Conservation (phyloP, 2,888 invertebrate species). For the Anarsia innoxiella region DNA sequence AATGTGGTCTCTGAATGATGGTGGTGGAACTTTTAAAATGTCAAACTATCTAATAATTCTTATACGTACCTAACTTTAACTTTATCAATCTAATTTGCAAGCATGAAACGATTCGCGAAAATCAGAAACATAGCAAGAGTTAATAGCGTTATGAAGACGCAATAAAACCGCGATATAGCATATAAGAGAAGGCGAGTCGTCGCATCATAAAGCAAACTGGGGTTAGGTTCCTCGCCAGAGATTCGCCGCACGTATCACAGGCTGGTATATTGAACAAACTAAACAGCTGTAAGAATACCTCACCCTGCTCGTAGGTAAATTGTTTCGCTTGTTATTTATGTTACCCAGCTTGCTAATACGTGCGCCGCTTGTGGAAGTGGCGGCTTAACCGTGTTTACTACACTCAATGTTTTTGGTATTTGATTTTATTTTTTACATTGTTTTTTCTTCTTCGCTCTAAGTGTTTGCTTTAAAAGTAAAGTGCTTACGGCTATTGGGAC, state of each 20-base stretch:
- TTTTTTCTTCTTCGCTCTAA: no score
- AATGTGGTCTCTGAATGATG: no score
- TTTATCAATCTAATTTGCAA: no score
- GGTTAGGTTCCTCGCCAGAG: constrained; percentile 18
- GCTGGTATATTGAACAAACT: constrained; percentile 67
- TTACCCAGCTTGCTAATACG: constrained; percentile 66
- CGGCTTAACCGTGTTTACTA: constrained; percentile 27
- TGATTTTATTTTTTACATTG: no score
- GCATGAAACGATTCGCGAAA: no score
- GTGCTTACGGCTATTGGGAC: no score
- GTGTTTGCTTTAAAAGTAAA: neutral
- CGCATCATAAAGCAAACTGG: constrained; percentile 44
- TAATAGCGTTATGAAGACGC: no score
- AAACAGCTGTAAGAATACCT: constrained; percentile 72
- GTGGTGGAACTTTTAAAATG: no score
- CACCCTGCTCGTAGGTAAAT: constrained; percentile 66
- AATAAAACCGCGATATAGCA: constrained; percentile 42
- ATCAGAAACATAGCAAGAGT: no score
- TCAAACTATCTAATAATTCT: no score
- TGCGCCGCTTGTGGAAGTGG: constrained; percentile 48
- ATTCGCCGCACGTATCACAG: constrained; percentile 56
- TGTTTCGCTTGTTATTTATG: constrained; percentile 70
- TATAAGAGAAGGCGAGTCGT: constrained; percentile 35
- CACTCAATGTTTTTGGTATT: neutral
- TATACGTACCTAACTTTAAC: no score